Percentiles rank a stretch among this genome's conserved stretches.
Evolutionary conservation across 2,797 vertebrate genomes (phyloP).

Genomic region (Rhinichthys osculus): DNA sequence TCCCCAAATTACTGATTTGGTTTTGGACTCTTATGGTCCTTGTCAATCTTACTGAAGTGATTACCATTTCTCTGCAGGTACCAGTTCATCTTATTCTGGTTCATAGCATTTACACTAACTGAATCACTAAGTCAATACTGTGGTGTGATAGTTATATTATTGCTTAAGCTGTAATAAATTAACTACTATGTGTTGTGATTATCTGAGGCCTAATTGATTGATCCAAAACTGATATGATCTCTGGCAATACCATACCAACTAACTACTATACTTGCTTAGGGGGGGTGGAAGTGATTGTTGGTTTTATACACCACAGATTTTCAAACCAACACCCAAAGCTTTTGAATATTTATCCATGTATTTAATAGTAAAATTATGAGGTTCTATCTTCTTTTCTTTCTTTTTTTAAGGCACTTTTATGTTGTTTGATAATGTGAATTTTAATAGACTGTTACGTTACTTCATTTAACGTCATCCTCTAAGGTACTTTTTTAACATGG

Average conservation of each 20-base stretch:
- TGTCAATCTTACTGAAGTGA: not conserved
- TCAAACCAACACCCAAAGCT: not conserved
- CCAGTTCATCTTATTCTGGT: not conserved
- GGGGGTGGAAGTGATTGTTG: not conserved
- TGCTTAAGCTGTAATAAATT: not conserved
- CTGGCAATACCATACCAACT: not conserved
- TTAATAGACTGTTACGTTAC: not conserved
- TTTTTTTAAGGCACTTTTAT: not conserved
- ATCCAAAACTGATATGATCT: not conserved
- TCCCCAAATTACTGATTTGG: not conserved
- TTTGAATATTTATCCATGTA: slow-evolving; percentile 11
- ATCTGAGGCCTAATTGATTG: not conserved
- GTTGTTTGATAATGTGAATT: slow-evolving; percentile 9
- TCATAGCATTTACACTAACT: not conserved
- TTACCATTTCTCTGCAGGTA: not conserved
- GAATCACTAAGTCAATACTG: not conserved
- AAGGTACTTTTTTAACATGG: not conserved
- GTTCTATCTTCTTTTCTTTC: not conserved
- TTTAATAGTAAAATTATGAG: slow-evolving; percentile 18
- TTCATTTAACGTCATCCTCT: not conserved
- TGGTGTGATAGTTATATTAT: not conserved
- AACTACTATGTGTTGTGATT: not conserved
- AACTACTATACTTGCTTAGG: slow-evolving; percentile 3
- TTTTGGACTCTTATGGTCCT: not conserved
- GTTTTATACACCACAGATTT: slow-evolving; percentile 19